Evolutionary conservation across 1,140 invertebrate species (phyloP).

Genomic region (Tyrophagus putrescentiae): DNA sequence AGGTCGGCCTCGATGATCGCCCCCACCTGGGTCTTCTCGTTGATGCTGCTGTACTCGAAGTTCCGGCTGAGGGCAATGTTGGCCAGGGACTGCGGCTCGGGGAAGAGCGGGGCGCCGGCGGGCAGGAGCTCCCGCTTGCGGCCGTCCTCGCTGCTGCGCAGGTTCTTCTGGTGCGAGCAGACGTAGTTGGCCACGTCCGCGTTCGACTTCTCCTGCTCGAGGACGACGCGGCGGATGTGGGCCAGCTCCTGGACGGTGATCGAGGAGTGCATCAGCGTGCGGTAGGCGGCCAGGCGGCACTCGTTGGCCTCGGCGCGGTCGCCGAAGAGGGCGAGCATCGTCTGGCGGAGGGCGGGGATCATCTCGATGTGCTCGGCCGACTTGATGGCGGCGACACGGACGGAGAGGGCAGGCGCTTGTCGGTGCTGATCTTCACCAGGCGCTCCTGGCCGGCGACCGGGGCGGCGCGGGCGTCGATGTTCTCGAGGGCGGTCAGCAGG

Average conservation of each 20-base stretch:
- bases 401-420: background rate
- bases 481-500: constrained; percentile 14
- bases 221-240: background rate
- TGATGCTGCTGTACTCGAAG: constrained; percentile 6
- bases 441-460: background rate
- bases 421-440: background rate
- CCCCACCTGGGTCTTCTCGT: constrained; percentile 5
- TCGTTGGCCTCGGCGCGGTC: constrained; percentile 4
- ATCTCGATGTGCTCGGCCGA: background rate
- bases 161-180: constrained; percentile 19
- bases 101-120: constrained; percentile 9
- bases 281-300: constrained; percentile 14
- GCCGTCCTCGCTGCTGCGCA: background rate
- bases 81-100: constrained; percentile 14
- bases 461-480: background rate
- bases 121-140: constrained; percentile 11
- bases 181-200: constrained; percentile 15
- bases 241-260: background rate
- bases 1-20: constrained; percentile 15
- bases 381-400: constrained; percentile 20
- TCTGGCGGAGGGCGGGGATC: background rate
- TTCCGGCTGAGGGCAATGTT: constrained; percentile 5
- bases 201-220: constrained; percentile 9
- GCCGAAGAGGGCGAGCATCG: background rate
- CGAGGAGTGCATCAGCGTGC: constrained; percentile 5